A percentile compares a stretch with the other conserved stretches of the same genome.
Conservation (phyloP, 2,888 invertebrate species). For the Atrina japonica region DNA sequence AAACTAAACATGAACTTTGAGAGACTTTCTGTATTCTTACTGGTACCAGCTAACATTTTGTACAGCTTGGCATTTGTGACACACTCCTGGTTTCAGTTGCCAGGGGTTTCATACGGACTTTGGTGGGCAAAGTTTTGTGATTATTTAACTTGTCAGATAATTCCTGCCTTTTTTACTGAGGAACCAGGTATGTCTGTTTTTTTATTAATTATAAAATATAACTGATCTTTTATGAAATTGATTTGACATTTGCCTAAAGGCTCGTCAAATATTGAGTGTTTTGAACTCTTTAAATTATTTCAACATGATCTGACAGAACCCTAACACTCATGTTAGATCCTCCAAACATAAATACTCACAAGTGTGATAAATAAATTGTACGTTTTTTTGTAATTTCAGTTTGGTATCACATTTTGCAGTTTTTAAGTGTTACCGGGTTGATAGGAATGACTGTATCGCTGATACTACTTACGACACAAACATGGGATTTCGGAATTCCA, state of each 20-base stretch:
- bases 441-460: slow-evolving; percentile 45
- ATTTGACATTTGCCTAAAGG: too few relatives aligned
- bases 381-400: too few relatives aligned
- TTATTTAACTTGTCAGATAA: slow-evolving; percentile 62
- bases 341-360: too few relatives aligned
- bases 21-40: slow-evolving; percentile 50
- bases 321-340: too few relatives aligned
- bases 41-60: slow-evolving; percentile 61
- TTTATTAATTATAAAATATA: too few relatives aligned
- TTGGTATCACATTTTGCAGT: slow-evolving; percentile 58
- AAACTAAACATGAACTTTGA: slow-evolving; percentile 16
- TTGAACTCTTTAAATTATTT: too few relatives aligned
- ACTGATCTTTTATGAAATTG: too few relatives aligned
- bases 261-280: too few relatives aligned
- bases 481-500: slow-evolving; percentile 42
- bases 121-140: slow-evolving; percentile 71
- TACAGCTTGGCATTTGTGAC: slow-evolving; percentile 61
- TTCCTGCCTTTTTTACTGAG: slow-evolving; percentile 69
- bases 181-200: slow-evolving; percentile 68
- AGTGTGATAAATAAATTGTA: too few relatives aligned
- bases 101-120: slow-evolving; percentile 67
- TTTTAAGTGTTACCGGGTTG: slow-evolving; percentile 53
- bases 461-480: slow-evolving; percentile 45
- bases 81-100: slow-evolving; percentile 67
- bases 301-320: too few relatives aligned